Evolutionary conservation across 2,888 invertebrate species (phyloP).

Genomic region (Amphipyra berbera): DNA sequence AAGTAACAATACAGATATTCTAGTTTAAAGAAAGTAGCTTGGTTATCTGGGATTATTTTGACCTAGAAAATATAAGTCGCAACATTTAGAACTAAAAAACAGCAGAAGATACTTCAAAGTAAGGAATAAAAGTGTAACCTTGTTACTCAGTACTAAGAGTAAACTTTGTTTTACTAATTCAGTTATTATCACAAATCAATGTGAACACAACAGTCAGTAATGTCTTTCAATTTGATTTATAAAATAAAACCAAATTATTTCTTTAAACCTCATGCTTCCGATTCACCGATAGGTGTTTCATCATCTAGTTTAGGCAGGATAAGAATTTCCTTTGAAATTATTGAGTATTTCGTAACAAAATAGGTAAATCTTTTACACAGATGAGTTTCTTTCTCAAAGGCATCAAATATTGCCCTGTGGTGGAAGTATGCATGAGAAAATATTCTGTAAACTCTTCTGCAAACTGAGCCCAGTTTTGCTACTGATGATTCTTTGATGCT

Average conservation of each 20-base stretch:
- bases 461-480: constrained; percentile 99
- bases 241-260: constrained; percentile 56
- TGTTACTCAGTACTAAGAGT: constrained; percentile 1
- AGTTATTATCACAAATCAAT: constrained; percentile 45
- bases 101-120: constrained; percentile 26
- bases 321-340: constrained; percentile 99
- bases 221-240: constrained; percentile 48
- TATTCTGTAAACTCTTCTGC: constrained; percentile 99
- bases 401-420: constrained; percentile 98
- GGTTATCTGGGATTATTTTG: constrained; percentile 10
- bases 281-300: constrained; percentile 89
- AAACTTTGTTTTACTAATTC: constrained; percentile 17
- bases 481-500: constrained; percentile 99
- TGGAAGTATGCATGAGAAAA: constrained; percentile 99
- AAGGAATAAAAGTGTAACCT: constrained; percentile 4
- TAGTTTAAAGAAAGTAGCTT: constrained; percentile 8
- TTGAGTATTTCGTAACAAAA: constrained; percentile 99
- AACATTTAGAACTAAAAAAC: constrained; percentile 8
- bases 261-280: constrained; percentile 81
- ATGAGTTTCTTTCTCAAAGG: constrained; percentile 98
- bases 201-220: constrained; percentile 49
- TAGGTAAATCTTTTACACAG: constrained; percentile 98
- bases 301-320: constrained; percentile 99
- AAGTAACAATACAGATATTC: constrained; percentile 23
- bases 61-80: constrained; percentile 3